These are phyloP conservation scores for Temnothorax rugatulus DNA, from an alignment of 2,888 invertebrate genomes.

Conservation along the genomic window DNA sequence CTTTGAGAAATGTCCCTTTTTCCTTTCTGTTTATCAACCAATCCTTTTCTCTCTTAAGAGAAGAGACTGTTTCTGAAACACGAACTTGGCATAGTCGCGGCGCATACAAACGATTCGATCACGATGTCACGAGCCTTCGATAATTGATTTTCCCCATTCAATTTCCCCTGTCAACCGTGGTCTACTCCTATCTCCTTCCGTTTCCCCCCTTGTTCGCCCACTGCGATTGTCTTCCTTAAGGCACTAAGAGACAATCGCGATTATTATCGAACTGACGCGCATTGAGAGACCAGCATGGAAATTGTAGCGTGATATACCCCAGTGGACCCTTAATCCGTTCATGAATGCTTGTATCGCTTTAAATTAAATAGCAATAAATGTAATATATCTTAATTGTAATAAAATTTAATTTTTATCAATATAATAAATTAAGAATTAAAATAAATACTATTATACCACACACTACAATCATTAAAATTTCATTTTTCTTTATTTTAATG, in stretches of 20 bases:
- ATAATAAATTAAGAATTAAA: not conserved
- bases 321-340: not conserved
- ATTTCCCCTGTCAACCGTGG: conserved; percentile 68
- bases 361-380: not conserved
- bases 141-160: conserved; percentile 76
- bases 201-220: not conserved
- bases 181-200: not conserved
- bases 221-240: conserved; percentile 1
- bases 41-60: not conserved
- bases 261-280: conserved; percentile 17
- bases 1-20: not conserved
- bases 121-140: conserved; percentile 52
- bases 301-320: too few relatives aligned
- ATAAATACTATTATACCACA: too few relatives aligned
- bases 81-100: conserved; percentile 16
- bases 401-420: not conserved
- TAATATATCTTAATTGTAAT: not conserved
- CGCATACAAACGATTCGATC: conserved; percentile 52
- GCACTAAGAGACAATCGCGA: conserved; percentile 34
- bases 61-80: conserved; percentile 31
- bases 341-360: not conserved
- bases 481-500: conserved; percentile 4
- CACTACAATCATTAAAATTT: not conserved
- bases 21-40: conserved; percentile 28
- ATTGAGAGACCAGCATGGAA: not conserved